phyloP scores from a whole-genome alignment of 2,888 invertebrate genomes.

The Odontocerum albicorne region DNA sequence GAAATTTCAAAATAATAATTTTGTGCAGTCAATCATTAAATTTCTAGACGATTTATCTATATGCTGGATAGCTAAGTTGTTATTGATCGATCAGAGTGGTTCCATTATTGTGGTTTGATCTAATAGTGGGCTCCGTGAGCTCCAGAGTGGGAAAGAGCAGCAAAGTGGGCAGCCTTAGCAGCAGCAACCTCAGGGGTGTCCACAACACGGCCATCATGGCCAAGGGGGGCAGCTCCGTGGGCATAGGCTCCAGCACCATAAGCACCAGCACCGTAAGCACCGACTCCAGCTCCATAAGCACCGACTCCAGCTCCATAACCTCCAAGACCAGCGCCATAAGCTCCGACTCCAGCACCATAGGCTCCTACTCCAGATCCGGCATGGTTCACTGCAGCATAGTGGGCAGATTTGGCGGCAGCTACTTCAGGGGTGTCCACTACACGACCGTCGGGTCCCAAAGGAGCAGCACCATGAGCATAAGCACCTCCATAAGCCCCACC shows the following conservation, averaged over 20 bases:
- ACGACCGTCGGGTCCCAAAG: slow-evolving; percentile 20
- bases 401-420: slow-evolving; percentile 61
- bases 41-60: too few relatives aligned
- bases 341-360: too few relatives aligned
- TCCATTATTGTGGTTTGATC: slow-evolving; percentile 38
- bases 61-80: too few relatives aligned
- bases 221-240: slow-evolving; percentile 19
- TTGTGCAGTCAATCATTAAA: too few relatives aligned
- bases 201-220: slow-evolving; percentile 14
- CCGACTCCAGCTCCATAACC: too few relatives aligned
- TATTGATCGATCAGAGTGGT: too few relatives aligned
- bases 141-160: slow-evolving; percentile 32
- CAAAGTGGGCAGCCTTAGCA: slow-evolving; percentile 50
- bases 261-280: too few relatives aligned
- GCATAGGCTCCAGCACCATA: slow-evolving; percentile 5
- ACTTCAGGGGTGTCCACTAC: slow-evolving; percentile 52
- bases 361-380: too few relatives aligned
- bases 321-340: too few relatives aligned
- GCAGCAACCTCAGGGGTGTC: slow-evolving; percentile 62
- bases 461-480: slow-evolving; percentile 16
- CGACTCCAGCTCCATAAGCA: too few relatives aligned
- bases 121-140: slow-evolving; percentile 37
- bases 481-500: background rate
- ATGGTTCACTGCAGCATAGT: slow-evolving; percentile 40
- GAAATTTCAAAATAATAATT: too few relatives aligned